Conservation (phyloP, 2,888 invertebrate genomes). For the Patella depressa region DNA sequence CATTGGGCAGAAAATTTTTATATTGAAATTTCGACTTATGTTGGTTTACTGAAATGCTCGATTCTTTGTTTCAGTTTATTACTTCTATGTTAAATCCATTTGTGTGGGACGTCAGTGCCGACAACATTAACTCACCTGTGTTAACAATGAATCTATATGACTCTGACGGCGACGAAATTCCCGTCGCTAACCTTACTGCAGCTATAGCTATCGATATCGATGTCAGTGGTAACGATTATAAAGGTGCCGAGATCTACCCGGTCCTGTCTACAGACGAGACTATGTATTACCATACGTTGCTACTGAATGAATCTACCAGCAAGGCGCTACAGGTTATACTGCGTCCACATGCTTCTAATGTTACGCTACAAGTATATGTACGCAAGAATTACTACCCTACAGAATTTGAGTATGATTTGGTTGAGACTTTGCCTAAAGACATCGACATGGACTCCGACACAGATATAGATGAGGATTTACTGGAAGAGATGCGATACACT, state of each 20-base stretch:
- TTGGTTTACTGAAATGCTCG: no score
- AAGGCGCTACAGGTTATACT: constrained; percentile 23
- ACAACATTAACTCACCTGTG: constrained; percentile 43
- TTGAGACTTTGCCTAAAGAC: constrained; percentile 29
- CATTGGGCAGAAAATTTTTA: no score
- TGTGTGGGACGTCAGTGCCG: constrained; percentile 47
- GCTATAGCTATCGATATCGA: constrained; percentile 44
- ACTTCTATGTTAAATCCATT: constrained; percentile 46
- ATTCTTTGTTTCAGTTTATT: constrained; percentile 36
- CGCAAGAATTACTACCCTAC: constrained; percentile 38
- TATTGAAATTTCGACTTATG: no score
- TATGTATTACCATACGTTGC: constrained; percentile 35
- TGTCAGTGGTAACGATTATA: constrained; percentile 21
- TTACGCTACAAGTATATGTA: constrained; percentile 41
- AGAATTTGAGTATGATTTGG: constrained; percentile 36
- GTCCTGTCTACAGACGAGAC: constrained; percentile 21
- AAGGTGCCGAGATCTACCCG: constrained; percentile 14
- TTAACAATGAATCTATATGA: constrained; percentile 46
- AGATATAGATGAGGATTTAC: constrained; percentile 10
- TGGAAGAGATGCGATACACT: constrained; percentile 34
- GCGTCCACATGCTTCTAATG: constrained; percentile 26
- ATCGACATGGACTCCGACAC: constrained; percentile 11
- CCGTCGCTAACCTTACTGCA: constrained; percentile 40
- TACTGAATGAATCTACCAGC: constrained; percentile 13
- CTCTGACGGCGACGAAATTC: constrained; percentile 35